Evolutionary conservation across 2,797 vertebrate species (phyloP), one percentile per base, ranked within the genome.

Genomic region (Pangasius sanitwongsei): DNA sequence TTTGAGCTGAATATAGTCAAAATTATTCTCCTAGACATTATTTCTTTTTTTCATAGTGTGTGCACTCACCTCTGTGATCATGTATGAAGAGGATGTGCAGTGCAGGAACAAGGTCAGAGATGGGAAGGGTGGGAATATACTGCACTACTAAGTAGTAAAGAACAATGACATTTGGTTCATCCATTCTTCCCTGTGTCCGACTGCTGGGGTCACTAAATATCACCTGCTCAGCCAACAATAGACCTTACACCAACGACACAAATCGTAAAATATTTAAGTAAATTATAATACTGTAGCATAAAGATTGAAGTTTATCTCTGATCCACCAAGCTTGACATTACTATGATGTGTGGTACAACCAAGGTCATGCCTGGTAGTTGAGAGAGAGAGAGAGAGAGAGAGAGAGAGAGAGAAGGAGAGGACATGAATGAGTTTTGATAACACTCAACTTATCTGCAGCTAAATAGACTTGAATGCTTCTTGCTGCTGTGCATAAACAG

Each of bases 221-320:
- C 94, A 94, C 94, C 92, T 91, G 91, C 88, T 93, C 92, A 91
- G 88, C 86, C 92, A 94, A 94, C 93, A 94, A 94, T 93, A 92
- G 92, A 80, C 57, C 87, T 87, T 92, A 93, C 9, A 78, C 48
- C 16, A 77, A n/a, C 6, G 50, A 77, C 13, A 53, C 5, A 53
- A n/a, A 18, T 53, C 23, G 1, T 55, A 34, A 23, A 20, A 81
- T 81, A 57, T 57, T 57, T 34, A 34, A 78, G 37, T 57, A 2
- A 4, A 37, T 81, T 81, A 23, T 59, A 59, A 31, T 31, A 37
- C 31, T 37, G 20, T 25, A 13, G 37, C 50, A 34, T 37, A 80
- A 55, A 78, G 2, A 53, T n/a, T 15, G 2, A 53, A 37, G 55
- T 20, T 37, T 13, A 81, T 5, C 18, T 81, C 50, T 53, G 31